These are phyloP conservation scores for Sciurus vulgaris DNA, from an alignment of 2,797 vertebrate species.

Conservation along the genomic window DNA sequence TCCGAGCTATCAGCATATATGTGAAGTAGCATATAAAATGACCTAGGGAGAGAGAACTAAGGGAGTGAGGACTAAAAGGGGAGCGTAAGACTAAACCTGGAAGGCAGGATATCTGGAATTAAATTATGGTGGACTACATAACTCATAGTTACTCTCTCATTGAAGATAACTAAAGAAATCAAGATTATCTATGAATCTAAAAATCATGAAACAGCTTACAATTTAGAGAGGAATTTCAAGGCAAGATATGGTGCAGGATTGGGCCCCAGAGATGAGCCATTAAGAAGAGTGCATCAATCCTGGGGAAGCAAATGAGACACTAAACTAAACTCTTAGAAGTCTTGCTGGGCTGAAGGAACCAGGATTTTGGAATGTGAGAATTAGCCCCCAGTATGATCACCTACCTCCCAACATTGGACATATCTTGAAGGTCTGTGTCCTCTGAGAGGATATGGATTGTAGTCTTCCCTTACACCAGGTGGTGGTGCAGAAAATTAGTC, in stretches of 20 bases:
- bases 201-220: not conserved
- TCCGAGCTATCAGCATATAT: not conserved
- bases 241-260: not conserved
- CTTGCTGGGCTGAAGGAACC: not conserved
- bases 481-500: not conserved
- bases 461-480: not conserved
- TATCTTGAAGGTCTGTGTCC: no score
- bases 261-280: not conserved
- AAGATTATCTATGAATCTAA: not conserved
- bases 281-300: not conserved
- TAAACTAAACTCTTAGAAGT: not conserved
- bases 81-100: no score
- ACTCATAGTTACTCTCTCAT: slow-evolving; percentile 3
- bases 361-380: not conserved
- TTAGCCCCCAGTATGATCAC: not conserved
- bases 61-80: no score
- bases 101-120: not conserved
- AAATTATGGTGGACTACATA: not conserved
- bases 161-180: not conserved
- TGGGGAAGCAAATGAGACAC: not conserved
- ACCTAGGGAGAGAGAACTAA: not conserved
- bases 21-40: not conserved
- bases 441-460: not conserved
- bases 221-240: slow-evolving; percentile 26
- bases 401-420: not conserved